phyloP scores from a whole-genome alignment of 2,797 vertebrate species.

The Periparus ater region DNA sequence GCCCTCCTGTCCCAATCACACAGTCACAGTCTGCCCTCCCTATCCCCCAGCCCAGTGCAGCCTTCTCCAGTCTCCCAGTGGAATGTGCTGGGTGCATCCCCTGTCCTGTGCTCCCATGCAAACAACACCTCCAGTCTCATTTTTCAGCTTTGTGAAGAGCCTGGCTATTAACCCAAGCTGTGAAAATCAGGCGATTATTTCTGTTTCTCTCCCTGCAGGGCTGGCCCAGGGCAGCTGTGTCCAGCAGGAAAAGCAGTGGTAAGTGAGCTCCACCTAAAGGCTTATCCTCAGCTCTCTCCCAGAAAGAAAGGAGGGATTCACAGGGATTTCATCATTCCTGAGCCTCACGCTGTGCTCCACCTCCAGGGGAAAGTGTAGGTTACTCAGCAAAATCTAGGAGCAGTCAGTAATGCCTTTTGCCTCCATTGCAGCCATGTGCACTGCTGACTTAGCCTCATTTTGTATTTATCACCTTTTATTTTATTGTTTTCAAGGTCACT shows the following conservation, averaged over 20 bases:
- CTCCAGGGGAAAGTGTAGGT: neutral
- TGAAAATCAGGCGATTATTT: neutral
- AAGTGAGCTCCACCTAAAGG: constrained; percentile 74
- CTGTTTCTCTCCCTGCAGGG: neutral
- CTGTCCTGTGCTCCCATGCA: rapidly evolving
- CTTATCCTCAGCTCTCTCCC: neutral
- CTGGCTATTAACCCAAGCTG: neutral
- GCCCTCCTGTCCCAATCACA: neutral
- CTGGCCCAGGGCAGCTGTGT: neutral
- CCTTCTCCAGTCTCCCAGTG: neutral
- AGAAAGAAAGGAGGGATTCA: neutral
- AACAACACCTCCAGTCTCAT: neutral
- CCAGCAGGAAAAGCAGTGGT: neutral
- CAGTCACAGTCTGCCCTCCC: neutral
- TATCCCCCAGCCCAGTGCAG: neutral
- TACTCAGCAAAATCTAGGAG: neutral
- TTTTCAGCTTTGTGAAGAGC: neutral
- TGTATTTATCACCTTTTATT: neutral
- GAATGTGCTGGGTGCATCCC: rapidly evolving
- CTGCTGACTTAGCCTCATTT: neutral
- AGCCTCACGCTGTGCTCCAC: neutral
- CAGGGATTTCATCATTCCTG: neutral
- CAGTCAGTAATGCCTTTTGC: neutral
- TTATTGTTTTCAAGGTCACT: neutral
- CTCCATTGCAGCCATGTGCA: neutral